A percentile compares a stretch with the other conserved stretches of the same genome.
phyloP scores from a whole-genome alignment of 2,113 vertebrate species.

The Artemisiospiza belli region DNA sequence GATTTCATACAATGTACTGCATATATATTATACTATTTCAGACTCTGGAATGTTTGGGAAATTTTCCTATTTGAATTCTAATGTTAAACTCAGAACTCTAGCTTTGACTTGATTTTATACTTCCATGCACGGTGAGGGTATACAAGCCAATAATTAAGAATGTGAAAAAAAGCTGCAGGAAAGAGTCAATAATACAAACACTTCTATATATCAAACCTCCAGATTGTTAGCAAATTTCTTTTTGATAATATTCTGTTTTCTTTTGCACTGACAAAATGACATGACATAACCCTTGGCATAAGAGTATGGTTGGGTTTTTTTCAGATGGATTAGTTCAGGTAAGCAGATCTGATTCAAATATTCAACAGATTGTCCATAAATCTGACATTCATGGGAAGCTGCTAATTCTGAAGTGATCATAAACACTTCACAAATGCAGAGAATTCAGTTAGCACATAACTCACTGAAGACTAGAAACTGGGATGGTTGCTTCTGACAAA shows the following conservation, averaged over 20 bases:
- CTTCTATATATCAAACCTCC: background rate
- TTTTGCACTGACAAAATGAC: background rate
- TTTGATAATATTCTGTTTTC: constrained; percentile 43
- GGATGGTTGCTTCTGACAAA: constrained; percentile 13
- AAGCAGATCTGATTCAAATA: constrained; percentile 53
- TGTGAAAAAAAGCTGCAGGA: background rate
- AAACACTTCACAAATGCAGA: constrained; percentile 13
- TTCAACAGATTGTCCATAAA: constrained; percentile 61
- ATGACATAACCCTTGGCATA: constrained; percentile 34
- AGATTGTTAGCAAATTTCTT: constrained; percentile 40
- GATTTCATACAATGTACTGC: background rate
- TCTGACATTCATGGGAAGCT: constrained; percentile 38
- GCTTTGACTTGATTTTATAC: background rate
- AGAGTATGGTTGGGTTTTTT: background rate
- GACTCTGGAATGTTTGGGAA: background rate
- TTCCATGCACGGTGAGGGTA: background rate
- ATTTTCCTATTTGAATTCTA: background rate
- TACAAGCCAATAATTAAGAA: constrained; percentile 3
- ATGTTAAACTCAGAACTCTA: background rate
- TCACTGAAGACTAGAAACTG: background rate
- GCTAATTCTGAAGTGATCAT: constrained; percentile 45
- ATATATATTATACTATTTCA: background rate
- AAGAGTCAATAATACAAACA: background rate
- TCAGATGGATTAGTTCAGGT: constrained; percentile 55
- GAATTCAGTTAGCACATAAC: background rate